Evolutionary conservation across 2,113 vertebrate genomes (phyloP).

Genomic region (Mobula birostris): DNA sequence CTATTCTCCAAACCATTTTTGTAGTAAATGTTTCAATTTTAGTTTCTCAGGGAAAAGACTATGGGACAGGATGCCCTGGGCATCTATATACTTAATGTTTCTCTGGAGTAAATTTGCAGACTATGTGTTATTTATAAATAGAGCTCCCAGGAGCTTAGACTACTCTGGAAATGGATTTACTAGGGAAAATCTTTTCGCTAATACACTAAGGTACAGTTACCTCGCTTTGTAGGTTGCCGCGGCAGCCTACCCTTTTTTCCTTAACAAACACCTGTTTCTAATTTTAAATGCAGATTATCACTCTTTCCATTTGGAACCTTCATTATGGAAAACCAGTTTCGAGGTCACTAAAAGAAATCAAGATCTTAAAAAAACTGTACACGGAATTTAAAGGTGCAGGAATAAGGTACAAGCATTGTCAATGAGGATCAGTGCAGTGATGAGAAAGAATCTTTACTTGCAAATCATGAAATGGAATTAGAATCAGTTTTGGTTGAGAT

Average conservation of each 20-base stretch:
- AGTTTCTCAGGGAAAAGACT: not conserved
- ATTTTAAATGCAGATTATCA: not conserved
- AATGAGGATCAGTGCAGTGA: too few relatives aligned
- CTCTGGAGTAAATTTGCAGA: not conserved
- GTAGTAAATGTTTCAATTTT: not conserved
- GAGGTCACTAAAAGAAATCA: not conserved
- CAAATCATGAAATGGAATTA: too few relatives aligned
- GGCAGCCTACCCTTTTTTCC: not conserved
- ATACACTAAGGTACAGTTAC: not conserved
- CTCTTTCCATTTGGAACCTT: not conserved
- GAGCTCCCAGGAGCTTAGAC: not conserved
- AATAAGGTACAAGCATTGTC: not conserved
- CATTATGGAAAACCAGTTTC: not conserved
- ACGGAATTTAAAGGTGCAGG: not conserved
- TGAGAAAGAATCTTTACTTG: too few relatives aligned
- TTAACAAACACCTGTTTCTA: not conserved
- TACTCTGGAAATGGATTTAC: not conserved
- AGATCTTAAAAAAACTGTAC: not conserved
- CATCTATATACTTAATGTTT: not conserved
- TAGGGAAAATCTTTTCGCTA: not conserved
- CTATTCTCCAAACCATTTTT: not conserved
- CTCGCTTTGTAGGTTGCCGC: not conserved
- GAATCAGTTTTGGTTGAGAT: too few relatives aligned
- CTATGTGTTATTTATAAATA: not conserved
- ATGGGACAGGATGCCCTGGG: not conserved